Base-by-base conservation (phyloP, 2,797 vertebrate genomes). In the Labeo calbasu region DNA sequence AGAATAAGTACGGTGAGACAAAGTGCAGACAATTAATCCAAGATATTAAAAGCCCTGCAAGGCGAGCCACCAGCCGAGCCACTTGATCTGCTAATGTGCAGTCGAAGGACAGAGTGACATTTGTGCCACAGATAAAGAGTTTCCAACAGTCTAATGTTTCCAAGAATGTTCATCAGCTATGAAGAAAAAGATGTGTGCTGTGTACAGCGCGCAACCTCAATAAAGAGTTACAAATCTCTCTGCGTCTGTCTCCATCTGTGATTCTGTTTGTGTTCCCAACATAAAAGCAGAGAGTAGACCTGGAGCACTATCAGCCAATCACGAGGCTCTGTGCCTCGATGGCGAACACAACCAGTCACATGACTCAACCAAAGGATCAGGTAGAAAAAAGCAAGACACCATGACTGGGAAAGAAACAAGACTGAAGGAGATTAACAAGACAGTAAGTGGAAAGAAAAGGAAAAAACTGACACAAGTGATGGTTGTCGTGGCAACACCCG, bases 401-500 rank as follows among this genome's bases (percentile, higher is more conserved):
- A 19, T 61, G 72, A 55, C 23, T 57, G 25, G 9, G 23, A 76
- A 79, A 55, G 55, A n/a, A 77, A 23, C 40, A 19, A 23, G 51
- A 71, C 11, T 21, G 32, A 50, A 23, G 15, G 15, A 21, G 9
- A 32, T 50, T 82, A 59, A 68, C 73, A 48, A 66, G 36, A 80
- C 25, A 81, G 71, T 14, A n/a, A 86, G 81, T 61, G n/a, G 40
- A 68, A 28, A 79, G 43, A 65, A 76, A 46, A 85, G 13, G 79
- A 55, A 73, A 40, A 83, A 77, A 84, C 63, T 76, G 69, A 40
- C 61, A 81, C 81, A 81, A 83, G 87, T 69, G 80, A 79, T 65
- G 77, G 89, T 90, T 87, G 87, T 87, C 88, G 51, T 88, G 79
- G 89, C 79, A 88, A 89, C 85, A 79, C 63, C 75, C 8, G 59